phyloP scores from a whole-genome alignment of 2,113 vertebrate genomes.

The Chaetura pelagica region DNA sequence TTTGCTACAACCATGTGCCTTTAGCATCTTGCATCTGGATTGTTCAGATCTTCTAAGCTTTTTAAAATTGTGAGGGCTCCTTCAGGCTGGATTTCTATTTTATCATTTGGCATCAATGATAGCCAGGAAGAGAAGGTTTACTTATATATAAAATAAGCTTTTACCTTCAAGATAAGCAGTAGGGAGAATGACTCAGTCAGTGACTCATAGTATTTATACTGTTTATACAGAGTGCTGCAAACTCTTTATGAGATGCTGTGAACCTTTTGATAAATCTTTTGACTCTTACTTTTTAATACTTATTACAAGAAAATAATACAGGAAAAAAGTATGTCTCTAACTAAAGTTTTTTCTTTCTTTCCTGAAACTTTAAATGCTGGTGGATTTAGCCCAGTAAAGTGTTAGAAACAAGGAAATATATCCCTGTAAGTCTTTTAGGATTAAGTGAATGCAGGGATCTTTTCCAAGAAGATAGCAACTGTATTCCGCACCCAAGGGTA shows the following conservation, averaged over 20 bases:
- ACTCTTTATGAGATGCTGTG: neutral
- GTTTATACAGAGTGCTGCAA: neutral
- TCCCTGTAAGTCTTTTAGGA: neutral
- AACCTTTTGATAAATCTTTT: neutral
- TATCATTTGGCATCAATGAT: neutral
- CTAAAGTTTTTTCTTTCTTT: neutral
- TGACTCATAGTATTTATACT: neutral
- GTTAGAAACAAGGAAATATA: neutral
- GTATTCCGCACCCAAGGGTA: neutral
- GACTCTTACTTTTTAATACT: neutral
- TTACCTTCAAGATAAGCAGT: slow-evolving; percentile 8
- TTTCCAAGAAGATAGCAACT: neutral
- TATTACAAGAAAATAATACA: neutral
- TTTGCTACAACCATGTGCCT: neutral
- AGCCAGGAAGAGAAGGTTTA: neutral
- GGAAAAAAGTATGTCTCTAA: neutral
- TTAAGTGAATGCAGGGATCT: neutral
- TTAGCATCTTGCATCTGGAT: neutral
- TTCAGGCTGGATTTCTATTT: slow-evolving; percentile 9
- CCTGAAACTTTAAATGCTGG: neutral
- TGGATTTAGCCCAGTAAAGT: neutral
- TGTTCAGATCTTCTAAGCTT: neutral
- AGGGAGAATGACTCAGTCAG: neutral
- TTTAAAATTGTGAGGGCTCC: neutral
- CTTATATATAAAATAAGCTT: neutral